Conservation (phyloP, 2,888 invertebrate genomes). For the Colletes collaris region DNA sequence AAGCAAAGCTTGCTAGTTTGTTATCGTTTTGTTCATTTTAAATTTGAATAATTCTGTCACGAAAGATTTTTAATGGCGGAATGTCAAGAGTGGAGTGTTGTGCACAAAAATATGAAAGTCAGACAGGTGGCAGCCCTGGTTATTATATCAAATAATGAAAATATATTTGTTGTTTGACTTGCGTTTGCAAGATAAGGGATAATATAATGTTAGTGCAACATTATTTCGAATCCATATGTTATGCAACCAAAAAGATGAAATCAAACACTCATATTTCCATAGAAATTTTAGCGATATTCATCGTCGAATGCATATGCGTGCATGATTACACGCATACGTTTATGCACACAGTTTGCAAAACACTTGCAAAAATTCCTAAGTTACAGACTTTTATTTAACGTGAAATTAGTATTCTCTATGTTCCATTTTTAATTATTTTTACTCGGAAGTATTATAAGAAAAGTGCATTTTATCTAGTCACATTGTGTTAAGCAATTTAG, state of each 20-base stretch:
- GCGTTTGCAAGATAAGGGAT: neutral
- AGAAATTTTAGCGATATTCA: conserved; percentile 6
- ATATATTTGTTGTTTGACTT: conserved; percentile 19
- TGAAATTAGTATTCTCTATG: neutral
- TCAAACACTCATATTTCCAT: conserved; percentile 13
- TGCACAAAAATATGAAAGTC: neutral
- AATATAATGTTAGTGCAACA: neutral
- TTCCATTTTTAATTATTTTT: conserved; percentile 5
- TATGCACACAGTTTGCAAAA: conserved; percentile 8
- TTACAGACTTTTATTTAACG: neutral
- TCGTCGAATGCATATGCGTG: conserved; percentile 4
- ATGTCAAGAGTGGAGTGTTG: no score
- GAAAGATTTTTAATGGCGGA: no score
- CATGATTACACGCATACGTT: neutral
- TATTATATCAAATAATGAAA: neutral
- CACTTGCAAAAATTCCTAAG: conserved; percentile 8
- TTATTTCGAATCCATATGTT: neutral
- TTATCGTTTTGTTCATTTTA: no score
- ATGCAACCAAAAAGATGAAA: neutral
- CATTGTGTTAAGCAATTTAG: conserved; percentile 40
- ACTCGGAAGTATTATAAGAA: conserved; percentile 46
- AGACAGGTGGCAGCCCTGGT: no score
- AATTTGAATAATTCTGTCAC: no score
- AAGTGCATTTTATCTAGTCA: conserved; percentile 60
- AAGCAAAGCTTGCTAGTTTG: no score